A percentile compares a stretch with the other conserved stretches of the same genome.
Conservation (phyloP, 2,888 invertebrate genomes). For the Homarus gammarus region DNA sequence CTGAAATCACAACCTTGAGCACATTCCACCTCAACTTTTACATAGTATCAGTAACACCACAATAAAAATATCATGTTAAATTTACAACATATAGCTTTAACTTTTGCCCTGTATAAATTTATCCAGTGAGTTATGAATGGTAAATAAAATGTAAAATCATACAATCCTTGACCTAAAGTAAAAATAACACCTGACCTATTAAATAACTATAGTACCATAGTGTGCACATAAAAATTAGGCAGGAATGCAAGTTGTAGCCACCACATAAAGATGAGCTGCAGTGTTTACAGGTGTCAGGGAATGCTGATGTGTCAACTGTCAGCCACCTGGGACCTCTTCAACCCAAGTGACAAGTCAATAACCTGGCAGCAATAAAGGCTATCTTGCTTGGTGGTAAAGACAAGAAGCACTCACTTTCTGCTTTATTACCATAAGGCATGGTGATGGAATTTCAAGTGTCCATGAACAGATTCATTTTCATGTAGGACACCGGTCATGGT, state of each 20-base stretch:
- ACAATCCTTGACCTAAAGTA: background rate
- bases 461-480: slow-evolving; percentile 75
- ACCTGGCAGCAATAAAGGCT: background rate
- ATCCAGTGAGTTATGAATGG: background rate
- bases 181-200: background rate
- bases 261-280: background rate
- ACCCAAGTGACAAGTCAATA: background rate
- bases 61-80: background rate
- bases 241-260: slow-evolving; percentile 19
- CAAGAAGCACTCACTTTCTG: slow-evolving; percentile 1
- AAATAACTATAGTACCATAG: background rate
- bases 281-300: slow-evolving; percentile 13
- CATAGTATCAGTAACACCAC: background rate
- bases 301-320: background rate
- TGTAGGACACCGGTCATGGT: slow-evolving; percentile 75
- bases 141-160: background rate
- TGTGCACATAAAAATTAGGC: slow-evolving; percentile 22
- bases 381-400: slow-evolving; percentile 8
- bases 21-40: background rate
- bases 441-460: slow-evolving; percentile 76
- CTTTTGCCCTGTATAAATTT: background rate
- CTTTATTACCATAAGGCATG: slow-evolving; percentile 74
- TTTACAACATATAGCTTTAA: background rate
- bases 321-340: background rate
- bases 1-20: slow-evolving; percentile 10